Conservation (phyloP, 2,797 vertebrate genomes). For the Synanceia verrucosa region DNA sequence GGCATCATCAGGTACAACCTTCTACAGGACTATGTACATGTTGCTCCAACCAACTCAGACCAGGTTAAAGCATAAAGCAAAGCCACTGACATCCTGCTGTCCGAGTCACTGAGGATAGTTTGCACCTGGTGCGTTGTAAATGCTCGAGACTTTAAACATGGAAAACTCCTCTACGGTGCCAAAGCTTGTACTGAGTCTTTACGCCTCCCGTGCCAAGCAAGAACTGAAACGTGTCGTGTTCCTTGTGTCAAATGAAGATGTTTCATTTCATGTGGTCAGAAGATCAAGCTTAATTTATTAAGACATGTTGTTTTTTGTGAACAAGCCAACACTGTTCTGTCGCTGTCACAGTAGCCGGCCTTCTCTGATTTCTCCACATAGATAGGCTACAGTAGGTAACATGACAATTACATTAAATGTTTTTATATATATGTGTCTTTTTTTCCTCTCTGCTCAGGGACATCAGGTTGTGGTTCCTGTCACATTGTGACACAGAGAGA, state of each 20-base stretch:
- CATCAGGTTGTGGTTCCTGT: conserved; percentile 85
- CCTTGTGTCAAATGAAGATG: conserved; percentile 48
- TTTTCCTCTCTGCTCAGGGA: conserved; percentile 93
- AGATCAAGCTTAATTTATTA: conserved; percentile 75
- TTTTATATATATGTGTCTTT: conserved; percentile 24
- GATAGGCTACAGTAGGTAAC: conserved; percentile 26
- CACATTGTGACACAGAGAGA: conserved; percentile 89
- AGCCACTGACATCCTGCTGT: conserved; percentile 2
- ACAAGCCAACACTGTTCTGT: conserved; percentile 61
- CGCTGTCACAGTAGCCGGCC: conserved; percentile 21
- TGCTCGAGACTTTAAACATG: conserved; percentile 15
- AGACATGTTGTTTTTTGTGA: conserved; percentile 57
- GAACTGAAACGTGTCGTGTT: conserved; percentile 50
- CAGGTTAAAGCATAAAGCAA: background rate
- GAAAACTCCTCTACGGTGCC: conserved; percentile 59
- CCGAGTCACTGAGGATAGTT: conserved; percentile 25
- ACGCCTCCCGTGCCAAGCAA: conserved; percentile 66
- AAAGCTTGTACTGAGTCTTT: conserved; percentile 60
- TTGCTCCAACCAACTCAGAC: background rate
- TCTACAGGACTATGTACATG: background rate
- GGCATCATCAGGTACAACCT: conserved; percentile 19
- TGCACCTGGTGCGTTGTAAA: conserved; percentile 28
- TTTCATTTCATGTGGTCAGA: conserved; percentile 51
- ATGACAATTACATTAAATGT: conserved; percentile 10
- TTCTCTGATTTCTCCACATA: conserved; percentile 22